These are phyloP conservation scores for Drosophila lowei DNA, from an alignment of 1,140 invertebrate genomes.

Conservation along the genomic window DNA sequence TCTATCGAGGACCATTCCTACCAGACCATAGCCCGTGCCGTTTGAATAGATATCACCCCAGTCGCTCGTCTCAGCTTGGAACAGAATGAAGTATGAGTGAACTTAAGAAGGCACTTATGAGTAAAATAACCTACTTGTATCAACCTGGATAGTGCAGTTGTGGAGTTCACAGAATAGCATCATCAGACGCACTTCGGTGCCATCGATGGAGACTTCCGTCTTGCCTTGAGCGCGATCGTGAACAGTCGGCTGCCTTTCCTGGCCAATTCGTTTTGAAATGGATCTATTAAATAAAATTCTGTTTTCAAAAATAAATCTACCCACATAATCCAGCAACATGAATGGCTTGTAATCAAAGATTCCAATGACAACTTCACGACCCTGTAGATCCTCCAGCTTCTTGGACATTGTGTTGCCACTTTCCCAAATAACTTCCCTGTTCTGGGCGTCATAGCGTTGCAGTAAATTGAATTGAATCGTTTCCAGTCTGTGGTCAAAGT, in stretches of 20 bases:
- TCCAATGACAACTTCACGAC: conserved; percentile 65
- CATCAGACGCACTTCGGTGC: conserved; percentile 62
- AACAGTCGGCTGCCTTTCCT: conserved; percentile 38
- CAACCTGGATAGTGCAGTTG: conserved; percentile 66
- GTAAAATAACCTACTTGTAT: conserved; percentile 52
- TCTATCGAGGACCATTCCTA: conserved; percentile 62
- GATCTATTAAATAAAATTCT: background rate
- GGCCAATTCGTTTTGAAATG: background rate
- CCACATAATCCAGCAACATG: conserved; percentile 62
- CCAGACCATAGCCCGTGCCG: conserved; percentile 54
- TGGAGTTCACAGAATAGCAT: conserved; percentile 60
- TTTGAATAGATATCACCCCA: conserved; percentile 68
- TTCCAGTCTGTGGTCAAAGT: conserved; percentile 6
- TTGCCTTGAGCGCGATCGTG: conserved; percentile 39
- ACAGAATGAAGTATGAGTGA: background rate
- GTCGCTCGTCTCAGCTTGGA: conserved; percentile 50
- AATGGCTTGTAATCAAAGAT: conserved; percentile 74
- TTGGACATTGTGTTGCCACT: conserved; percentile 1
- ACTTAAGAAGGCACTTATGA: background rate
- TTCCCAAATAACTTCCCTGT: conserved; percentile 14
- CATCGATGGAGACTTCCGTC: conserved; percentile 50
- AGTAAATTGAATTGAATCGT: conserved; percentile 39
- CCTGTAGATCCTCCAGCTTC: conserved; percentile 61
- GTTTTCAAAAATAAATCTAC: background rate
- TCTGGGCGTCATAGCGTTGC: conserved; percentile 44